Evolutionary conservation across 1,140 invertebrate species (phyloP), one percentile per base, ranked within the genome.

Genomic region (Heliconius himera): DNA sequence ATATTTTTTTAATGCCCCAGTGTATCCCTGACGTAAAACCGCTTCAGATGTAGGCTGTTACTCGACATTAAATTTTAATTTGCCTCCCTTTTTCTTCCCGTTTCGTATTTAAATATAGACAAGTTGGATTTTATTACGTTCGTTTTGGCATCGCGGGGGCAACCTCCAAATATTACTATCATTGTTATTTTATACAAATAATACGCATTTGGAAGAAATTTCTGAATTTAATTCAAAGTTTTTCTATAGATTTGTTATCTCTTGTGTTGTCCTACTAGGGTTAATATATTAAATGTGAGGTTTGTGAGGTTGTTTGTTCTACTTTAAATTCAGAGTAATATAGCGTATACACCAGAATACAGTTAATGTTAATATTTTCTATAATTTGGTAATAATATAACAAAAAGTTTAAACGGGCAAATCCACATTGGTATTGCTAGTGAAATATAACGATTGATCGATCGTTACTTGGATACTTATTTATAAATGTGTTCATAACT

Each of bases 51-150:
- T 38, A 70, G 60, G 73, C 54, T 74, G 56, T 74, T 79, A 54
- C 66, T 74, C n/a, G 26, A 75, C 73, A 72, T 79, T 75, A 76
- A 70, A 75, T 79, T 79, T 79, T 79, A 79, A 79, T 75, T 79
- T 70, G 73, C 73, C 20, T 41, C 72, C 77, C 66, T 75, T 79
- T 79, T 79, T 75, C 60, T 66, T 66, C 78, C 75, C 66, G n/a
- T 74, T 73, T 79, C 22, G 33, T 36, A 72, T 38, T 70, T 74
- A 79, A 74, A 73, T 74, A 79, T 51, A 74, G 72, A 74, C 70
- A 70, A 56, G 22, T 49, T 73, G 54, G 46, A 79, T 79, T 79
- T 54, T 74, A 79, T 74, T 78, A 74, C 38, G 73, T 22, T 60
- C 46, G 38, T 72, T 71, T 71, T 73, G 51, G 13, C 33, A 6